These are phyloP conservation scores for Ephestia elutella DNA, from an alignment of 1,140 invertebrate species.

Conservation along the genomic window DNA sequence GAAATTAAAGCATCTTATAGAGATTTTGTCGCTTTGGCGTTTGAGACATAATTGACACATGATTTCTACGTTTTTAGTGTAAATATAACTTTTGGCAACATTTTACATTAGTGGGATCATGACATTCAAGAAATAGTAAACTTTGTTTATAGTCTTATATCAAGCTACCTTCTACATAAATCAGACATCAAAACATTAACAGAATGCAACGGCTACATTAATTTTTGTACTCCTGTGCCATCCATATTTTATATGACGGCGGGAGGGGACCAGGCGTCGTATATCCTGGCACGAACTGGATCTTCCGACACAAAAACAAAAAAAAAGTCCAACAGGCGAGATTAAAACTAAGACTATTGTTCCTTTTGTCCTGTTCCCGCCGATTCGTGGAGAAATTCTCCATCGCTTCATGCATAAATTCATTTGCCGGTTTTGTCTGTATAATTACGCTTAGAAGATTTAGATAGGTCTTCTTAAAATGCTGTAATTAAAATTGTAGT, in stretches of 20 bases:
- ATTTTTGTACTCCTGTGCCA: background rate
- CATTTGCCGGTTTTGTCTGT: constrained; percentile 51
- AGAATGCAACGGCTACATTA: no score
- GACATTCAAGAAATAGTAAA: no score
- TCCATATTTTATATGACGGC: background rate
- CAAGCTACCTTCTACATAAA: no score
- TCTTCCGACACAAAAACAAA: constrained; percentile 39
- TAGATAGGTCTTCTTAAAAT: constrained; percentile 37
- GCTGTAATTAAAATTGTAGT: constrained; percentile 19
- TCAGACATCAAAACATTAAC: no score
- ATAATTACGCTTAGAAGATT: constrained; percentile 54
- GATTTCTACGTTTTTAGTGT: no score
- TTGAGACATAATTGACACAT: no score
- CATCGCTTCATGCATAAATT: constrained; percentile 64
- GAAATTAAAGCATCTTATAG: no score
- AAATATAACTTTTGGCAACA: no score
- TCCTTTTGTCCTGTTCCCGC: constrained; percentile 49
- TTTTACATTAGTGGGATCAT: no score
- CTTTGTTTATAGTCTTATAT: no score
- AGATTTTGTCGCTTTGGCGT: no score
- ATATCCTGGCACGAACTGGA: constrained; percentile 48
- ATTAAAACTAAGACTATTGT: constrained; percentile 68
- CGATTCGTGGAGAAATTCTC: constrained; percentile 41
- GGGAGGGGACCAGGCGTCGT: constrained; percentile 20
- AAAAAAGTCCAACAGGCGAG: constrained; percentile 35